Percentiles rank a stretch among this genome's conserved stretches.
These are phyloP conservation scores for Schlechtendalia chinensis DNA, from an alignment of 1,140 invertebrate genomes.

Conservation along the genomic window DNA sequence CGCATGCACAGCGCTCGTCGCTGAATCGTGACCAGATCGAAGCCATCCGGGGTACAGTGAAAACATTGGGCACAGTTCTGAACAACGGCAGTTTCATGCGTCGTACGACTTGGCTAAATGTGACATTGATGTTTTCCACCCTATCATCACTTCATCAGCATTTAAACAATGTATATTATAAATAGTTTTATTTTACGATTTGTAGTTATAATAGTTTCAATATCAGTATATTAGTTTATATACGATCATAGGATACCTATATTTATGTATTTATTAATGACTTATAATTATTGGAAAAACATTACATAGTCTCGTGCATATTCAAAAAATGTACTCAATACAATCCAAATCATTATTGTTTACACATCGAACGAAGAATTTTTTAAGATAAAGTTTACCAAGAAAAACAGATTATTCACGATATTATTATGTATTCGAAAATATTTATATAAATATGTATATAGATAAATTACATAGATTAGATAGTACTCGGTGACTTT, in stretches of 20 bases:
- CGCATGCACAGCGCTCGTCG: constrained; percentile 15
- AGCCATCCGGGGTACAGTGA: constrained; percentile 8
- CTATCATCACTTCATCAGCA: no score
- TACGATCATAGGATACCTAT: background rate
- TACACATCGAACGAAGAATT: background rate
- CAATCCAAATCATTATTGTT: constrained; percentile 9
- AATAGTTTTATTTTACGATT: background rate
- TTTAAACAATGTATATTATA: background rate
- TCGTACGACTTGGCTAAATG: background rate
- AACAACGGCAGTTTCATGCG: background rate
- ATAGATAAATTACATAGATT: background rate
- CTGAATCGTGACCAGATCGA: background rate
- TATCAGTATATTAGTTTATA: background rate
- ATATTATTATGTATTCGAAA: background rate
- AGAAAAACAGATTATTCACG: background rate
- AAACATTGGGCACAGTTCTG: background rate
- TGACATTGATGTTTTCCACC: background rate
- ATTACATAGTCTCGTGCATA: constrained; percentile 5
- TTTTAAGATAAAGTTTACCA: background rate
- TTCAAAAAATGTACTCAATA: background rate
- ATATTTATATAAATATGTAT: background rate
- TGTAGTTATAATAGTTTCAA: background rate
- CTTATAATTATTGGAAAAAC: background rate
- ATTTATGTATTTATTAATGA: constrained; percentile 9
- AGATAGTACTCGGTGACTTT: background rate